These are phyloP conservation scores for Sturmia bella DNA, from an alignment of 2,888 invertebrate species.

Conservation along the genomic window DNA sequence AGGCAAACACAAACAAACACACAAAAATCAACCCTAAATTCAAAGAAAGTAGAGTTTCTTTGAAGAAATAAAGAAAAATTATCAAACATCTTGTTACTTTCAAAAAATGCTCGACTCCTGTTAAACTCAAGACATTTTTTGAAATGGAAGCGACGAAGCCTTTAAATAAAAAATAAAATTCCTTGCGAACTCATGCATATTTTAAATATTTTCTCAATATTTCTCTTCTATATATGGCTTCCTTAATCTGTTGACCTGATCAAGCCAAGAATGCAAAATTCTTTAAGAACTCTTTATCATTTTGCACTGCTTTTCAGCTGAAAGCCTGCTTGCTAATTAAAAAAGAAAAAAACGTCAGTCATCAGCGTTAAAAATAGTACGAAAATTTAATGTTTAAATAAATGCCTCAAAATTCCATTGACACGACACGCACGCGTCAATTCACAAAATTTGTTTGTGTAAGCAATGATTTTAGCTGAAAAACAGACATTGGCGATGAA, in stretches of 20 bases:
- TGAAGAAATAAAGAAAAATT: neutral
- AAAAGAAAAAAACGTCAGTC: too few species aligned
- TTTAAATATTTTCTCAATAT: neutral
- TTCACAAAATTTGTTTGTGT: too few species aligned
- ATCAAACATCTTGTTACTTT: conserved; percentile 42
- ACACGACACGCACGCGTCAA: too few species aligned
- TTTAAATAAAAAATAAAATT: neutral
- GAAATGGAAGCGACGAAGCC: conserved; percentile 34
- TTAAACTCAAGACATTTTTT: conserved; percentile 43
- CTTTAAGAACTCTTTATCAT: too few species aligned
- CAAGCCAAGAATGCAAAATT: neutral
- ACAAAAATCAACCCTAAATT: conserved; percentile 37
- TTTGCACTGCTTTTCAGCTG: too few species aligned
- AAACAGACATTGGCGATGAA: too few species aligned
- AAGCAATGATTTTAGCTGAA: too few species aligned
- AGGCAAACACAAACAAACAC: neutral
- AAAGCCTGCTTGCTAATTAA: too few species aligned
- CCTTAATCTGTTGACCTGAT: neutral
- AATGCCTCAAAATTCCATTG: too few species aligned
- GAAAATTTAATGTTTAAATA: too few species aligned
- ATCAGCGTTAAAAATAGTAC: too few species aligned
- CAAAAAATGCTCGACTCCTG: conserved; percentile 31
- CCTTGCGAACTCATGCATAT: neutral
- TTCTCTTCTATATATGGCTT: conserved; percentile 1
- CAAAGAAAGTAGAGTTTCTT: conserved; percentile 11